Conservation (phyloP, 2,113 vertebrate species). For the Centropus unirufus region DNA sequence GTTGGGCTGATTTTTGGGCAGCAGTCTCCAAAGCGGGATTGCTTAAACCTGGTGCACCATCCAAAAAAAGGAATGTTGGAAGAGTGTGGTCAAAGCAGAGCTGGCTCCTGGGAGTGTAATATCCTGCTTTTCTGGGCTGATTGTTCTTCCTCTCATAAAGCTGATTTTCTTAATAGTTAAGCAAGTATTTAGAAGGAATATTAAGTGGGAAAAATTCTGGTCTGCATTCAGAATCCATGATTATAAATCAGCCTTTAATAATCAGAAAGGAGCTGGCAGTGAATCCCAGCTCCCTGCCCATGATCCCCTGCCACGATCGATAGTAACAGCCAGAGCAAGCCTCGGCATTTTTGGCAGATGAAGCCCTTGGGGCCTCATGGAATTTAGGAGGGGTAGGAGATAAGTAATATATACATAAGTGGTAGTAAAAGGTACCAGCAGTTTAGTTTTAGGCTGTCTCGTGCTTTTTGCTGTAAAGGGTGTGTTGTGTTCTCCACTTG, state of each 20-base stretch:
- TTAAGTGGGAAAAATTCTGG: background rate
- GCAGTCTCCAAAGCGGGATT: background rate
- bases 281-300: rapidly evolving
- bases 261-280: background rate
- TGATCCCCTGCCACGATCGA: rapidly evolving
- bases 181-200: background rate
- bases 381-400: background rate
- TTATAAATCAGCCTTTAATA: background rate
- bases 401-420: background rate
- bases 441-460: background rate
- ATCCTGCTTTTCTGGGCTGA: background rate
- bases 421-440: background rate
- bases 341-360: background rate
- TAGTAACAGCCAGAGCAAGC: background rate
- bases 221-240: background rate
- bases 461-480: background rate
- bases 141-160: background rate
- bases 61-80: background rate
- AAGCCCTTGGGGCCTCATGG: background rate
- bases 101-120: background rate
- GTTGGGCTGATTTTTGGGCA: background rate
- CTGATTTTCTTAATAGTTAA: background rate
- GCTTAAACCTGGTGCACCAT: background rate
- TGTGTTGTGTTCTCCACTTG: background rate
- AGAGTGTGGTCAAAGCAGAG: background rate